These are phyloP conservation scores for Scaptodrosophila latifasciaeformis DNA, from an alignment of 2,888 invertebrate genomes.

Conservation along the genomic window DNA sequence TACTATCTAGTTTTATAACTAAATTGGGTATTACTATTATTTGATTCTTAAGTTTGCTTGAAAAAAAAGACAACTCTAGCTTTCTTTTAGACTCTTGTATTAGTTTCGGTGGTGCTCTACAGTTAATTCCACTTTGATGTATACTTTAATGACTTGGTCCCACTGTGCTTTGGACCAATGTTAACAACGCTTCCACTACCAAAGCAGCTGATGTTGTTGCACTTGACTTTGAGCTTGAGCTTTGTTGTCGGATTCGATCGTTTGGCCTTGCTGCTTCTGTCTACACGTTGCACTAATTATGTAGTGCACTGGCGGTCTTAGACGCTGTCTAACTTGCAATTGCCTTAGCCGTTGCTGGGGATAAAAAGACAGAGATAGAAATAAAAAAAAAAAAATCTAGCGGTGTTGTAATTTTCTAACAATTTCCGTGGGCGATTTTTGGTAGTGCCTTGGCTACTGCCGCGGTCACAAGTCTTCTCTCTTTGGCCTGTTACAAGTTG, in stretches of 20 bases:
- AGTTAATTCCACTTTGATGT: too few relatives aligned
- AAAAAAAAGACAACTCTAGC: too few relatives aligned
- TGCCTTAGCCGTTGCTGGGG: too few relatives aligned
- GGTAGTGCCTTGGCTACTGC: background rate
- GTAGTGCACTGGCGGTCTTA: slow-evolving; percentile 38
- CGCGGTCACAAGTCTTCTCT: slow-evolving; percentile 22
- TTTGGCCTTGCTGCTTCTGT: slow-evolving; percentile 36
- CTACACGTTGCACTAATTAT: slow-evolving; percentile 64
- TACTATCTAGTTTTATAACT: too few relatives aligned
- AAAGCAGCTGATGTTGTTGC: slow-evolving; percentile 17
- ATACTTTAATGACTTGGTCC: too few relatives aligned
- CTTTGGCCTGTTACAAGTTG: too few relatives aligned
- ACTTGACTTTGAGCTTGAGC: slow-evolving; percentile 28
- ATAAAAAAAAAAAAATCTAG: slow-evolving; percentile 26
- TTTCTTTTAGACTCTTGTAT: too few relatives aligned
- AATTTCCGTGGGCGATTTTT: slow-evolving; percentile 54
- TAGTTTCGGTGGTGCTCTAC: too few relatives aligned
- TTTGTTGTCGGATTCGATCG: slow-evolving; percentile 24
- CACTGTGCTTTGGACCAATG: slow-evolving; percentile 11
- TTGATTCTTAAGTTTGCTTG: too few relatives aligned
- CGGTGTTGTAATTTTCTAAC: slow-evolving; percentile 48
- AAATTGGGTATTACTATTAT: too few relatives aligned
- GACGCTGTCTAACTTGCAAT: too few relatives aligned
- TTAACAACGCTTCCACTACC: slow-evolving; percentile 8
- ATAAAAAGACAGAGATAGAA: slow-evolving; percentile 3